These are phyloP conservation scores for Ferdinandea cuprea DNA, from an alignment of 2,888 invertebrate species.

Conservation along the genomic window DNA sequence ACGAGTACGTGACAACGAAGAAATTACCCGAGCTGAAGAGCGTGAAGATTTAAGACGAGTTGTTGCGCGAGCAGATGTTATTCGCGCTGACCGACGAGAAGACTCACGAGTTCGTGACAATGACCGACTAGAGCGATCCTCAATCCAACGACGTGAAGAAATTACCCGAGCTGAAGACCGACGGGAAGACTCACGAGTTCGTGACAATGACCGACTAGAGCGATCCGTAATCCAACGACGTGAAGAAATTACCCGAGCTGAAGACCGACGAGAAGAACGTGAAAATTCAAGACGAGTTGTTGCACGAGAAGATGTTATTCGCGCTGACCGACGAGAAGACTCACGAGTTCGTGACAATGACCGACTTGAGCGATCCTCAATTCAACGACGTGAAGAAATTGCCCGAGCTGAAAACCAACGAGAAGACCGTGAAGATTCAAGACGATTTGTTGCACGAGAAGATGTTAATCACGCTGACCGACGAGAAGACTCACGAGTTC, in stretches of 20 bases:
- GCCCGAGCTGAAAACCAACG: constrained; percentile 1
- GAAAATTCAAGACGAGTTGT: neutral
- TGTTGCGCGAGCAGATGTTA: neutral
- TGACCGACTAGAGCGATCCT: too few species aligned
- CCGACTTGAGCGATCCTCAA: constrained; percentile 1
- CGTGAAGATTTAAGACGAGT: neutral
- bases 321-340: neutral
- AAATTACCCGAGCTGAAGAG: too few species aligned
- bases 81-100: constrained; percentile 14
- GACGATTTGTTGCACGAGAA: neutral
- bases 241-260: too few species aligned
- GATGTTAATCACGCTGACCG: neutral
- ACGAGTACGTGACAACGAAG: too few species aligned
- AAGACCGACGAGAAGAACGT: constrained; percentile 1
- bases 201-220: neutral
- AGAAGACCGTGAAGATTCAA: neutral
- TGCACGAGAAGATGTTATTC: neutral
- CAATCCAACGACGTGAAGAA: neutral
- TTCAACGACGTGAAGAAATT: neutral
- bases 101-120: neutral
- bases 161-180: neutral
- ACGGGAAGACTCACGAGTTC: neutral
- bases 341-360: neutral
- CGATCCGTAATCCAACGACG: neutral
- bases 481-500: constrained; percentile 4